These are phyloP conservation scores for Glaucopsyche alexis DNA, from an alignment of 2,888 invertebrate genomes.

Conservation along the genomic window DNA sequence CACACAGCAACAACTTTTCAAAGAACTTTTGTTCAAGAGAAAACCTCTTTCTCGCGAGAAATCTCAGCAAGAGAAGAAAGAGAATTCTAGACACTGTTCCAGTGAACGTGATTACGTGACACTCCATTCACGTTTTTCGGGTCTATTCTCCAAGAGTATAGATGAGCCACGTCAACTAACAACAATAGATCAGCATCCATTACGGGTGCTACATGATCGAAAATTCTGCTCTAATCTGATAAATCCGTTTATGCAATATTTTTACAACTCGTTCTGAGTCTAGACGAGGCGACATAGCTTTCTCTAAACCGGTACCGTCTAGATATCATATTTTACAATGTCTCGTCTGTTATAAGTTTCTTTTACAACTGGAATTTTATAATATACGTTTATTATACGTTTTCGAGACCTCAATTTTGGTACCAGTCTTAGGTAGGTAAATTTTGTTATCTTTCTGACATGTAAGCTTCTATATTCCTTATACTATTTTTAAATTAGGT, in stretches of 20 bases:
- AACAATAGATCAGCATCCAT: background rate
- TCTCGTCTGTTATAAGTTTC: background rate
- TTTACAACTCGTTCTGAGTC: slow-evolving; percentile 11
- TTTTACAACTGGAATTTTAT: background rate
- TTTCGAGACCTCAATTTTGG: background rate
- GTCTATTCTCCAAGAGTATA: background rate
- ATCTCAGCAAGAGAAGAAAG: too few relatives aligned
- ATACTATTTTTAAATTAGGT: too few relatives aligned
- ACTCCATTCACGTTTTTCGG: background rate
- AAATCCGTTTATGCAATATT: slow-evolving; percentile 10
- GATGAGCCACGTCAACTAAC: background rate
- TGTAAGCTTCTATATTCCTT: too few relatives aligned
- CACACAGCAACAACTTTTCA: too few relatives aligned
- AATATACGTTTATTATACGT: background rate
- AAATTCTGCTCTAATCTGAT: background rate
- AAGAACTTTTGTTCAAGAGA: too few relatives aligned
- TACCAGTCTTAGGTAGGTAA: too few relatives aligned
- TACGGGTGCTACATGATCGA: background rate
- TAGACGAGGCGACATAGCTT: slow-evolving; percentile 3
- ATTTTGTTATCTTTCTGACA: too few relatives aligned
- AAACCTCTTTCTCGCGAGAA: too few relatives aligned
- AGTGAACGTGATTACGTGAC: too few relatives aligned
- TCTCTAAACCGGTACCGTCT: slow-evolving; percentile 19
- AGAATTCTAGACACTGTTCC: too few relatives aligned
- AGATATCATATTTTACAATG: slow-evolving; percentile 6